These are phyloP conservation scores for Momotus momota DNA, from an alignment of 2,797 vertebrate species.

Conservation along the genomic window DNA sequence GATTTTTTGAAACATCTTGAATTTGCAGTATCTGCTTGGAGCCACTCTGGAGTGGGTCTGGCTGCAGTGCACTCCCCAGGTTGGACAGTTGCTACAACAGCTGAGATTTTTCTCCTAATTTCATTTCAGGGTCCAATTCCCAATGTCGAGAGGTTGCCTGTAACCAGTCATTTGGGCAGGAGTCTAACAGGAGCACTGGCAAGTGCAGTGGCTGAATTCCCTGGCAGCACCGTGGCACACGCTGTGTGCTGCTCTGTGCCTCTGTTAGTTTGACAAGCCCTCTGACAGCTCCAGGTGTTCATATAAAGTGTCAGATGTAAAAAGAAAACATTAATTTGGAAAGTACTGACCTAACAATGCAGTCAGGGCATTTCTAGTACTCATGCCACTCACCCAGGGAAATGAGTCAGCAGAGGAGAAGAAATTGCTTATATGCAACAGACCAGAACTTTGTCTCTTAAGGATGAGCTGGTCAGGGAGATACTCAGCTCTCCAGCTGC, in stretches of 20 bases:
- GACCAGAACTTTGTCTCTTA: neutral
- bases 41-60: neutral
- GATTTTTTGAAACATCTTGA: neutral
- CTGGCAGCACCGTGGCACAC: accelerated
- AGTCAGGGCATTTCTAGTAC: neutral
- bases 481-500: neutral
- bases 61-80: neutral
- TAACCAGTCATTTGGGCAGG: neutral
- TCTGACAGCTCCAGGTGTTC: slow-evolving; percentile 4
- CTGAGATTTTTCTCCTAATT: neutral
- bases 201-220: neutral
- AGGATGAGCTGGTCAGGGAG: neutral
- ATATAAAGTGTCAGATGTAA: neutral
- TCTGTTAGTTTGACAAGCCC: neutral
- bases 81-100: neutral
- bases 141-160: neutral
- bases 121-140: neutral
- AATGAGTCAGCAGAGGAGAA: neutral
- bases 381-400: neutral
- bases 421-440: neutral
- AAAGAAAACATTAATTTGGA: neutral
- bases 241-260: accelerated
- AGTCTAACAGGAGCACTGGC: accelerated
- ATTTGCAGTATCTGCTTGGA: neutral
- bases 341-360: neutral